These are phyloP conservation scores for Thalassoma bifasciatum DNA, from an alignment of 2,113 vertebrate genomes.

Conservation along the genomic window DNA sequence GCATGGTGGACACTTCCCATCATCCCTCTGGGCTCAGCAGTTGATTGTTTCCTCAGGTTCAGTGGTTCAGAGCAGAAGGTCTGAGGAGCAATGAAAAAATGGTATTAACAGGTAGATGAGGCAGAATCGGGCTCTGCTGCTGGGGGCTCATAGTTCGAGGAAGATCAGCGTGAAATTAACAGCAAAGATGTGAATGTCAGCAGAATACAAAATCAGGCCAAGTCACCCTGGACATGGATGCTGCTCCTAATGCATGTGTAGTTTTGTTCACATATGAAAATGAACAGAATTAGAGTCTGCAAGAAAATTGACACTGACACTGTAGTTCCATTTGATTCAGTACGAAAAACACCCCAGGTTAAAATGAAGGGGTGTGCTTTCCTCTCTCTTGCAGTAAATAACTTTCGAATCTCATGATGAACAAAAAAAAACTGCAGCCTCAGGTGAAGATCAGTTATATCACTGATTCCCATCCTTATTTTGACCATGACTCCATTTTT, in stretches of 20 bases:
- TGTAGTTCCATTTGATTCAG: not conserved
- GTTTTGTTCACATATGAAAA: no score
- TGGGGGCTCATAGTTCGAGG: not conserved
- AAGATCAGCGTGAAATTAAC: not conserved
- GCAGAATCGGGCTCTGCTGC: not conserved
- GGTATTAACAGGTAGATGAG: slow-evolving; percentile 7
- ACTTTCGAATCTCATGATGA: no score
- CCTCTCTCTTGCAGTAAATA: no score
- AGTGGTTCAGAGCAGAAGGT: slow-evolving; percentile 16
- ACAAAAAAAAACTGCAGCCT: no score
- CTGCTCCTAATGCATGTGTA: no score
- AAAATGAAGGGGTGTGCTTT: no score
- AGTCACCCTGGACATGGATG: no score
- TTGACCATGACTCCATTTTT: no score
- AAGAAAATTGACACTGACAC: not conserved
- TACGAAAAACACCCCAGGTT: not conserved
- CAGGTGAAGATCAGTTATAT: no score
- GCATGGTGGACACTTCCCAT: slow-evolving; percentile 1
- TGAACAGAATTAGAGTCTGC: not conserved
- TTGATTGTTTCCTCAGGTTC: not conserved
- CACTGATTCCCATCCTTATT: no score
- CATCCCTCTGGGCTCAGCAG: not conserved
- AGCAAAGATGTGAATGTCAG: not conserved
- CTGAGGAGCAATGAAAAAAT: not conserved
- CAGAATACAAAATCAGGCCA: not conserved